Evolutionary conservation across 1,140 invertebrate species (phyloP).

Genomic region (Halyomorpha halys): DNA sequence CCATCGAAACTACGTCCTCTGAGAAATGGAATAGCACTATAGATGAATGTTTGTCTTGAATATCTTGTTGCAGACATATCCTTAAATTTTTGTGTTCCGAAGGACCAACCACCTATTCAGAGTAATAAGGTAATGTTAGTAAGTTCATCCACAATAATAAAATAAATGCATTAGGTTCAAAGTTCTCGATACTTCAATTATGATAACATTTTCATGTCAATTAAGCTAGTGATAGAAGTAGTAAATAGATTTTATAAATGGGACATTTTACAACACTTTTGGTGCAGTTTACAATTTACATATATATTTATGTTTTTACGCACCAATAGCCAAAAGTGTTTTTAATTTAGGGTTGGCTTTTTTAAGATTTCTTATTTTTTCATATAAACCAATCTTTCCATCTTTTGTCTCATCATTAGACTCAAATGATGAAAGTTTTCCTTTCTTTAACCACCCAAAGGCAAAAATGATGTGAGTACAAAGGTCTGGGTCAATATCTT

Average conservation of each 20-base stretch:
- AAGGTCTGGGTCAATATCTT: slow-evolving; percentile 88
- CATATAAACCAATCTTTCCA: slow-evolving; percentile 80
- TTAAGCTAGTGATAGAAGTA: too few species aligned
- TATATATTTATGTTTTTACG: slow-evolving; percentile 33
- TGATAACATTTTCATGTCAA: too few species aligned
- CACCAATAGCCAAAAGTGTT: slow-evolving; percentile 78
- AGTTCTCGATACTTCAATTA: too few species aligned
- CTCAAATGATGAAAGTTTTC: slow-evolving; percentile 82
- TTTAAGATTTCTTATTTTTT: slow-evolving; percentile 69
- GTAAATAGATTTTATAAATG: too few species aligned
- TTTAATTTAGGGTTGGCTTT: slow-evolving; percentile 84
- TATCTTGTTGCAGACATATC: slow-evolving; percentile 80
- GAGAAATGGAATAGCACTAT: slow-evolving; percentile 83
- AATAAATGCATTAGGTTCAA: too few species aligned
- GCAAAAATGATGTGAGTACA: slow-evolving; percentile 95
- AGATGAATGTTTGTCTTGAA: slow-evolving; percentile 84
- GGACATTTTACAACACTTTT: too few species aligned
- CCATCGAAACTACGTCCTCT: slow-evolving; percentile 79
- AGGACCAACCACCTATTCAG: slow-evolving; percentile 77
- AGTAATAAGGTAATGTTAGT: background rate
- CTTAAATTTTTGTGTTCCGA: slow-evolving; percentile 91
- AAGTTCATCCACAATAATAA: background rate
- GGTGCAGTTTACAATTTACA: too few species aligned
- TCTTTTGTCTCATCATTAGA: slow-evolving; percentile 87
- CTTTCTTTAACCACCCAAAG: slow-evolving; percentile 94